Base-by-base conservation (phyloP, 2,888 invertebrate species). In the Sarcophaga caerulescens region DNA sequence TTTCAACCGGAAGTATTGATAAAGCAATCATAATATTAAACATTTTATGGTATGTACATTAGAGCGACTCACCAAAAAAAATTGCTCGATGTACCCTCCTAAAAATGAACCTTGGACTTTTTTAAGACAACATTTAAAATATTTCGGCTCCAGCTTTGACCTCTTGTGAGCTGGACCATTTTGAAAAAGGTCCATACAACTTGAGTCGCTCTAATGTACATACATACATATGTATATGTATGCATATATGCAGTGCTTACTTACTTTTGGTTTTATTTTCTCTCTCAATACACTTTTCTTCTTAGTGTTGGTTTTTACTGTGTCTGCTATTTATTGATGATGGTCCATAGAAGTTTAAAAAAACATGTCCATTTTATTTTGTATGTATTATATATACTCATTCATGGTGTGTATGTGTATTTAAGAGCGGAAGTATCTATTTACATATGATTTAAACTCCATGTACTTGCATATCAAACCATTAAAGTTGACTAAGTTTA, bases 1-100 rank as follows among this genome's bases (percentile, higher is more conserved):
- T 60, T 71, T 71, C 78, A 85, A 82, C 44, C 81, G 82, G 82
- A 82, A 79, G 68, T 85, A 82, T 85, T 82, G 85, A 85, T 85
- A 68, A 66, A 85, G 70, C 73, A 66, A 78, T 83, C 83, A 73
- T 69, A 62, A 68, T 62, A 57, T 62, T 62, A 25, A 70, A 62
- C 44, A 74, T 63, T 65, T 65, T 45, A 10, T 69, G 62, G 66
- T 60, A 35, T 63, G n/a, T 74, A n/a, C 35, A 74, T 12, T n/a
- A n/a, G n/a, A n/a, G n/a, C n/a, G n/a, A n/a, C n/a, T n/a, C n/a
- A n/a, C n/a, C n/a, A n/a, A n/a, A n/a, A n/a, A n/a, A n/a, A n/a
- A n/a, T n/a, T n/a, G n/a, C n/a, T n/a, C n/a, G n/a, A n/a, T n/a
- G n/a, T n/a, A n/a, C n/a, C n/a, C n/a, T n/a, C n/a, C n/a, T n/a